Evolutionary conservation across 2,797 vertebrate species (phyloP).

Genomic region (Pangasius larnaudii): DNA sequence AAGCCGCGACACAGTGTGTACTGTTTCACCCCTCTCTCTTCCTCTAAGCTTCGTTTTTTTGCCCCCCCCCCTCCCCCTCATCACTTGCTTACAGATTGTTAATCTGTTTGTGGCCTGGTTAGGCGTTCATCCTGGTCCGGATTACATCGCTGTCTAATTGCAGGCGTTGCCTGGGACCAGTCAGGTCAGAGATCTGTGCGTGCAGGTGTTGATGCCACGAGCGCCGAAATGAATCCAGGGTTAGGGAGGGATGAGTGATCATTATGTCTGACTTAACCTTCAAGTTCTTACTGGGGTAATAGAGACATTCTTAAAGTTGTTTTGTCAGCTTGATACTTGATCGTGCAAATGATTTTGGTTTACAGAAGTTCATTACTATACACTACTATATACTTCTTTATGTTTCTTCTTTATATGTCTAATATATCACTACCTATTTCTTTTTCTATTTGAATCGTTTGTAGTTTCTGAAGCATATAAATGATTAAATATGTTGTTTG

Average conservation of each 20-base stretch:
- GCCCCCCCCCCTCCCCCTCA: not conserved
- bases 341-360: not conserved
- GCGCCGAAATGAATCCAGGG: not conserved
- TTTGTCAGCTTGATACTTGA: not conserved
- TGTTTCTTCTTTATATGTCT: too few relatives aligned
- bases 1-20: conserved; percentile 83
- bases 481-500: not conserved
- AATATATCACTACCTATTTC: not conserved
- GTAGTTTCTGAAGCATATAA: not conserved
- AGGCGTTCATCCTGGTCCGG: conserved; percentile 83
- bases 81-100: conserved; percentile 85
- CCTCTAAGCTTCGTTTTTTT: conserved; percentile 13
- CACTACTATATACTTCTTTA: too few relatives aligned
- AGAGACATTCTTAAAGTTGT: not conserved
- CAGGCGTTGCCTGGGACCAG: conserved; percentile 65
- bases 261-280: not conserved
- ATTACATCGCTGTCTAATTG: conserved; percentile 88
- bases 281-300: not conserved
- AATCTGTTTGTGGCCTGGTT: conserved; percentile 97
- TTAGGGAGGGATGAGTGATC: not conserved
- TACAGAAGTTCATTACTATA: not conserved
- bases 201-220: conserved; percentile 65
- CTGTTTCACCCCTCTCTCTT: conserved; percentile 73
- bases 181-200: conserved; percentile 57
- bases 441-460: not conserved